Evolutionary conservation across 2,797 vertebrate species (phyloP).

Genomic region (Anas flavirostris): DNA sequence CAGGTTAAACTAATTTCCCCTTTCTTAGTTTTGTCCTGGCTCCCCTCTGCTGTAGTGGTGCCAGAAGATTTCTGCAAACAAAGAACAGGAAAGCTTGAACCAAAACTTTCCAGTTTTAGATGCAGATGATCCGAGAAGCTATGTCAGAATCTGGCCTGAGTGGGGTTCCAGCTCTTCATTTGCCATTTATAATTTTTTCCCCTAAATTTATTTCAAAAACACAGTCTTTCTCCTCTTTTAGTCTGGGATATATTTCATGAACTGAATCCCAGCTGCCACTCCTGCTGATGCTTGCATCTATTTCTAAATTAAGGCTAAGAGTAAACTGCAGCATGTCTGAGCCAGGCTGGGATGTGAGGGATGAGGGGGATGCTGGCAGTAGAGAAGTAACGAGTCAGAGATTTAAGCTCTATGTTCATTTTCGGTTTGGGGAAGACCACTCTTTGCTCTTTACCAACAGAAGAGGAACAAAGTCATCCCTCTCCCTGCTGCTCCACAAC

Average conservation of each 20-base stretch:
- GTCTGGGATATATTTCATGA: not conserved
- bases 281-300: not conserved
- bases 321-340: not conserved
- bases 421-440: not conserved
- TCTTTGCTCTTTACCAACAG: not conserved
- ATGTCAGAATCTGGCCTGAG: not conserved
- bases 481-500: not conserved
- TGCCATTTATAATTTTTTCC: not conserved
- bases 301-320: not conserved
- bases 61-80: conserved; percentile 19
- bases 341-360: not conserved
- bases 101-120: conserved; percentile 18
- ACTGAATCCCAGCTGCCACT: not conserved
- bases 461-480: not conserved
- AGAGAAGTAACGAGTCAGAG: not conserved
- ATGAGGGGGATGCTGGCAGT: not conserved
- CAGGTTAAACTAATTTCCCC: not conserved
- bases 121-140: not conserved
- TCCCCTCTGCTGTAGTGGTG: not conserved
- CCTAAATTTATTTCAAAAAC: conserved; percentile 9
- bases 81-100: conserved; percentile 20
- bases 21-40: conserved; percentile 6
- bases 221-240: not conserved
- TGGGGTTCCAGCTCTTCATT: not conserved
- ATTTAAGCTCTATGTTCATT: not conserved